These are phyloP conservation scores for Acanthosepion esculentum DNA, from an alignment of 2,888 invertebrate genomes.

Conservation along the genomic window DNA sequence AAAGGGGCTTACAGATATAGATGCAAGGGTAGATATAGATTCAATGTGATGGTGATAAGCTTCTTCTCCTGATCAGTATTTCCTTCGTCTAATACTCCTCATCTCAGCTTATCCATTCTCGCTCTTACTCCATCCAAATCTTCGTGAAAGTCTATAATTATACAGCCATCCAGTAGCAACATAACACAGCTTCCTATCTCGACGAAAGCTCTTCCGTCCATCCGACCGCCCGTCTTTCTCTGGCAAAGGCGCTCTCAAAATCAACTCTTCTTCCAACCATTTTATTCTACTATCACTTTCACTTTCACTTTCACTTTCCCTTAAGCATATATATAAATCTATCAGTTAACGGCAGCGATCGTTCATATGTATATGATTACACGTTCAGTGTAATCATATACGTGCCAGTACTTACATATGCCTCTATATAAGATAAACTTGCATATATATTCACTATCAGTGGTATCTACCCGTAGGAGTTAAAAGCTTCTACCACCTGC, in stretches of 20 bases:
- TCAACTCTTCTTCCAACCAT: neutral
- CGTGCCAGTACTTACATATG: neutral
- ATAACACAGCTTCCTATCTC: conserved; percentile 18
- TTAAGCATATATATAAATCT: neutral
- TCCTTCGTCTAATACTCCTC: neutral
- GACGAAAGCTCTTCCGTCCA: conserved; percentile 33
- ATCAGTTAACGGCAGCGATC: neutral
- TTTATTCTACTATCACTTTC: neutral
- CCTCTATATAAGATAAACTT: neutral
- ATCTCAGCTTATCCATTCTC: neutral
- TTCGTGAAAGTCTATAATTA: neutral
- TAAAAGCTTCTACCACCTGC: conserved; percentile 13
- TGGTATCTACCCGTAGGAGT: neutral
- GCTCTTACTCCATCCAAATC: neutral
- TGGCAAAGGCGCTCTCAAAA: neutral
- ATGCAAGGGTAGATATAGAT: neutral
- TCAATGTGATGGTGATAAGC: neutral
- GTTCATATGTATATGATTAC: neutral
- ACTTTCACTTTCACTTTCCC: neutral
- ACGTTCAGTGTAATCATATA: neutral
- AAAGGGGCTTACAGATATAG: neutral
- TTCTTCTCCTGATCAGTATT: neutral
- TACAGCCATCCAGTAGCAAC: conserved; percentile 18
- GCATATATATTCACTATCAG: neutral
- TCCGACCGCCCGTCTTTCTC: conserved; percentile 33